These are phyloP conservation scores for Pogonocherus hispidulus DNA, from an alignment of 2,888 invertebrate species.

Conservation along the genomic window DNA sequence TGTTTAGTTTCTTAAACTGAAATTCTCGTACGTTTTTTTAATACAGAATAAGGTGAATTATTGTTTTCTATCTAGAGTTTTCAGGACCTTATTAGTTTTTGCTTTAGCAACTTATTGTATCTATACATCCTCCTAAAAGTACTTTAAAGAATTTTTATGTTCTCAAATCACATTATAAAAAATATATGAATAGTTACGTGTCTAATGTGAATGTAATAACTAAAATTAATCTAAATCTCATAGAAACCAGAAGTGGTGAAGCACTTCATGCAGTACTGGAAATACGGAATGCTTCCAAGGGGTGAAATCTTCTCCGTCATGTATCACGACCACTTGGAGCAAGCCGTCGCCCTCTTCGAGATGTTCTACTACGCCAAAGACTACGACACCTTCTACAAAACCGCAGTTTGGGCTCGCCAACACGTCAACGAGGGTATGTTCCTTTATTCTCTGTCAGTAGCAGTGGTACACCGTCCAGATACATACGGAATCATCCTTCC, in stretches of 20 bases:
- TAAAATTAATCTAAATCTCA: no score
- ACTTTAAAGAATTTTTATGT: background rate
- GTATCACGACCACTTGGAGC: conserved; percentile 74
- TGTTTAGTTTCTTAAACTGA: no score
- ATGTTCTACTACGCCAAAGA: conserved; percentile 80
- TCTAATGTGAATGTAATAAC: no score
- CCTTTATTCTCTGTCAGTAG: conserved; percentile 75
- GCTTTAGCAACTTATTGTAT: no score
- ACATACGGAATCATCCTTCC: conserved; percentile 77
- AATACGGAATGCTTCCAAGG: conserved; percentile 72
- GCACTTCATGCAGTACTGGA: conserved; percentile 72
- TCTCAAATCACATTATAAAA: no score
- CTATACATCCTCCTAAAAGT: no score
- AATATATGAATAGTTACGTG: no score
- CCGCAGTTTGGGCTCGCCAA: conserved; percentile 78
- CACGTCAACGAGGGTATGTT: conserved; percentile 80
- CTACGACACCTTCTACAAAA: conserved; percentile 78
- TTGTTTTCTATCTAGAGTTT: no score
- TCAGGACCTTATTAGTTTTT: no score
- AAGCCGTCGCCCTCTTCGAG: conserved; percentile 77
- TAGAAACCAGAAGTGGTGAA: conserved; percentile 74
- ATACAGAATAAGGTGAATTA: no score
- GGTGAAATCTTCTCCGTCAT: conserved; percentile 76
- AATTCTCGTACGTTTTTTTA: no score
- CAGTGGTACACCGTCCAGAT: conserved; percentile 76